phyloP scores from a whole-genome alignment of 2,113 vertebrate genomes.

The Microcebus lehilahytsara region DNA sequence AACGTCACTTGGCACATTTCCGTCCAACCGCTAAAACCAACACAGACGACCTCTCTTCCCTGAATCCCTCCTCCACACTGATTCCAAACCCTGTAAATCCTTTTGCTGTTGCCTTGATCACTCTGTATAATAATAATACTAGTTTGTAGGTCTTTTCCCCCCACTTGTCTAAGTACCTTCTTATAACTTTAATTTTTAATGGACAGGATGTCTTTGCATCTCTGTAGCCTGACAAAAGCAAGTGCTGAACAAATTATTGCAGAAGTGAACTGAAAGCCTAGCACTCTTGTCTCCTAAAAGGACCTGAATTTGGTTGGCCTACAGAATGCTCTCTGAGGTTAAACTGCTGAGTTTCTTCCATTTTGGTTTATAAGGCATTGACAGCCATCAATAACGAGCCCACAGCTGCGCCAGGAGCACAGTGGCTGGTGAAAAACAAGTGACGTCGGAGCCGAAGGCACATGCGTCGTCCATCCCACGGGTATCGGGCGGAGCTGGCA shows the following conservation, averaged over 20 bases:
- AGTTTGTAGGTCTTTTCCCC: neutral
- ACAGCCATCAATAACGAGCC: neutral
- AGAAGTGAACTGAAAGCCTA: neutral
- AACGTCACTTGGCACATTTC: neutral
- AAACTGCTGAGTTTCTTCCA: neutral
- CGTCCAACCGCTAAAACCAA: neutral
- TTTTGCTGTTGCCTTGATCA: neutral
- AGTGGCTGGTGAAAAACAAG: conserved; percentile 49
- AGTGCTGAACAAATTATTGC: neutral
- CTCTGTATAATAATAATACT: neutral
- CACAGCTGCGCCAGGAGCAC: neutral
- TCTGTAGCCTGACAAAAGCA: neutral
- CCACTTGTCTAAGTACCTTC: neutral
- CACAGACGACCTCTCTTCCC: neutral
- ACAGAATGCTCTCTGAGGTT: neutral
- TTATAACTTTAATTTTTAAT: neutral
- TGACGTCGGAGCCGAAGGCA: neutral
- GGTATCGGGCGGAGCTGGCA: neutral
- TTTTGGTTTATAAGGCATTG: neutral
- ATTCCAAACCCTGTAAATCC: neutral
- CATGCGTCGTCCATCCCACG: neutral
- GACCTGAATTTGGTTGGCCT: neutral
- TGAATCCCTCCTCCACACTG: neutral
- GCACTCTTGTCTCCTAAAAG: neutral
- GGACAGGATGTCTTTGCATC: neutral